Base-by-base conservation (phyloP, 2,797 vertebrate genomes). In the Zalophus californianus region DNA sequence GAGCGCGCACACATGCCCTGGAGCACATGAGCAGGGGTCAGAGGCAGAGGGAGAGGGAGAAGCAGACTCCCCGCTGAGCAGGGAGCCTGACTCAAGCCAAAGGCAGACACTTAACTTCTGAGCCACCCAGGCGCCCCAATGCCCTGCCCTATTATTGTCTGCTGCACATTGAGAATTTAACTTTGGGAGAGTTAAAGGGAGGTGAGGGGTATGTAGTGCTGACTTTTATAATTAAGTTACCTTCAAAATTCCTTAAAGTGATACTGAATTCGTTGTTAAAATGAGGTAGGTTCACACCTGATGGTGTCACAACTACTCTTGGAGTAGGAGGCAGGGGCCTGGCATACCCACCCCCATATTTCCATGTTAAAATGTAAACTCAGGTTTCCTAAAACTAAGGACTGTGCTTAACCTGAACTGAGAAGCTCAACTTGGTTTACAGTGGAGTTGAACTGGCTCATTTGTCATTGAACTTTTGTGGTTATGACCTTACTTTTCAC, bases 401-500 rank as follows among this genome's bases (percentile, higher is more conserved):
- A 7, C 52, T 27, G 0, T 50, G 23, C 41, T 73, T 48, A 56
- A 48, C 5, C 7, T 48, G 54, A 50, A n/a, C 64, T 1, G 13
- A 48, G 64, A 82, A 73, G 27, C 54, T 35, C 3, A 0, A 4
- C 6, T 48, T 79, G 52, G 52, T 50, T n/a, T 79, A 5, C 20
- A 8, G 1, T 32, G 44, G 48, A 52, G 38, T 52, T 38, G 13
- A 41, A 18, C 18, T 78, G 54, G 56, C 54, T 85, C 20, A 13
- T 86, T 90, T 29, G 87, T 60, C 66, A 9, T 52, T 72, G 75
- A 70, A 60, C 70, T 94, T 94, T 78, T 54, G 16, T 11, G 35
- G 48, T 73, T 68, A 5, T 1, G 32, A 20, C 32, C 20, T 88
- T 21, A 21, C 27, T 86, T 90, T 92, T 70, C 62, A 82, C 15